Percentiles rank a stretch among this genome's conserved stretches.
phyloP scores from a whole-genome alignment of 2,888 invertebrate genomes.

The Margaritifera margaritifera region DNA sequence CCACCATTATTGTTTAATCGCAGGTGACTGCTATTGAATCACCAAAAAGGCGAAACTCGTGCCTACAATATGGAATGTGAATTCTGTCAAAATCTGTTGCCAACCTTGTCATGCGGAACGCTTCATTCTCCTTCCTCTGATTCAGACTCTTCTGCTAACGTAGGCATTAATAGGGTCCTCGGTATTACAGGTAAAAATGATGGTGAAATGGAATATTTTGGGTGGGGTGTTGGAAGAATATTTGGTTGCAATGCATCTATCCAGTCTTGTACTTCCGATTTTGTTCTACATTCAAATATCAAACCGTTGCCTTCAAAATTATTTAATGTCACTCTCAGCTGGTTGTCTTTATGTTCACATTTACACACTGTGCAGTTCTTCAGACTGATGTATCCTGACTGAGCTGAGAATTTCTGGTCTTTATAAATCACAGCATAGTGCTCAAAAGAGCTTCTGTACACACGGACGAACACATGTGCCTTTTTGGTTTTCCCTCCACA shows the following conservation, averaged over 20 bases:
- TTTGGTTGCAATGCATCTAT: constrained; percentile 42
- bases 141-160: constrained; percentile 39
- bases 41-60: no score
- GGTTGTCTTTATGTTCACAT: constrained; percentile 29
- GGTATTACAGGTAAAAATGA: constrained; percentile 50
- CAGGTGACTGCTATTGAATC: no score
- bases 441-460: constrained; percentile 55
- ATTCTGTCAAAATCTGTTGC: no score
- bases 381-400: constrained; percentile 50
- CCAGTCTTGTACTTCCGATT: constrained; percentile 42
- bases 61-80: neutral
- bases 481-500: constrained; percentile 34
- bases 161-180: constrained; percentile 52
- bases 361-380: constrained; percentile 46
- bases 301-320: constrained; percentile 55
- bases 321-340: constrained; percentile 47
- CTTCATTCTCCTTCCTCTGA: neutral
- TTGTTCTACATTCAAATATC: constrained; percentile 40
- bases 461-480: constrained; percentile 50
- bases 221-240: constrained; percentile 35
- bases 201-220: constrained; percentile 45
- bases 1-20: no score
- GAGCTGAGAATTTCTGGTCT: constrained; percentile 47
- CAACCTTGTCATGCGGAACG: neutral
- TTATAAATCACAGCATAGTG: constrained; percentile 56